Percentiles rank a stretch among this genome's conserved stretches.
These are phyloP conservation scores for Aurelia sp. DNA, from an alignment of 30 jellyfish, hydroid and myxozoan genomes.

Conservation along the genomic window DNA sequence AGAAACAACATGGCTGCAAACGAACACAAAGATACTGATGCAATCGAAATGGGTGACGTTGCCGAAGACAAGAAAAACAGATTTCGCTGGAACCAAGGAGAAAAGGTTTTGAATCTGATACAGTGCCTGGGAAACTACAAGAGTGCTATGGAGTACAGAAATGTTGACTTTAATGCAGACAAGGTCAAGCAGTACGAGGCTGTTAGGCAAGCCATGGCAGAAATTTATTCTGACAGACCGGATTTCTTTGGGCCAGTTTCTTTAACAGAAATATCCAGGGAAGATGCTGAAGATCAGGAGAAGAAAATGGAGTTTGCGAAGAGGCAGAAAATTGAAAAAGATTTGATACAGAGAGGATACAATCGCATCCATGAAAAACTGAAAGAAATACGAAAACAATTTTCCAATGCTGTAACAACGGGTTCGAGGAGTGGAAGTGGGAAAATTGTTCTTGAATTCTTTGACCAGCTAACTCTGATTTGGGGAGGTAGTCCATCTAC, in stretches of 20 bases:
- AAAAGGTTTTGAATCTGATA: constrained; percentile 3
- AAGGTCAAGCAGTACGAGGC: constrained; percentile 50
- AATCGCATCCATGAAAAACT: constrained; percentile 67
- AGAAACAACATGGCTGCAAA: not conserved
- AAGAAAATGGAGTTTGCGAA: not conserved
- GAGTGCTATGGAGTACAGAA: constrained; percentile 14
- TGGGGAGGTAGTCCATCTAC: constrained; percentile 45
- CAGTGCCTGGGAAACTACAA: constrained; percentile 3
- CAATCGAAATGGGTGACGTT: constrained; percentile 1
- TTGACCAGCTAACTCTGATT: constrained; percentile 26
- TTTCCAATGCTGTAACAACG: constrained; percentile 62
- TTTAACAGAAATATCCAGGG: constrained; percentile 14
- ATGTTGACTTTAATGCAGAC: too few relatives aligned
- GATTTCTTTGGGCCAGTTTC: constrained; percentile 62
- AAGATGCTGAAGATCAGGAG: constrained; percentile 30
- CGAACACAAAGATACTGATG: not conserved
- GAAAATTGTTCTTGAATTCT: constrained; percentile 28
- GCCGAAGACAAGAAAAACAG: constrained; percentile 10
- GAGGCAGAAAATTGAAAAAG: constrained; percentile 20
- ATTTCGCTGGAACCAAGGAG: constrained; percentile 20
- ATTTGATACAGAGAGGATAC: constrained; percentile 29
- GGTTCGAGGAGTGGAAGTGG: constrained; percentile 73
- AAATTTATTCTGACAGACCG: constrained; percentile 45
- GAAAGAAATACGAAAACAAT: constrained; percentile 54
- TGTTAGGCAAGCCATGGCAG: constrained; percentile 44